phyloP scores from a whole-genome alignment of 2,797 vertebrate species.

The Myripristis jacobus region DNA sequence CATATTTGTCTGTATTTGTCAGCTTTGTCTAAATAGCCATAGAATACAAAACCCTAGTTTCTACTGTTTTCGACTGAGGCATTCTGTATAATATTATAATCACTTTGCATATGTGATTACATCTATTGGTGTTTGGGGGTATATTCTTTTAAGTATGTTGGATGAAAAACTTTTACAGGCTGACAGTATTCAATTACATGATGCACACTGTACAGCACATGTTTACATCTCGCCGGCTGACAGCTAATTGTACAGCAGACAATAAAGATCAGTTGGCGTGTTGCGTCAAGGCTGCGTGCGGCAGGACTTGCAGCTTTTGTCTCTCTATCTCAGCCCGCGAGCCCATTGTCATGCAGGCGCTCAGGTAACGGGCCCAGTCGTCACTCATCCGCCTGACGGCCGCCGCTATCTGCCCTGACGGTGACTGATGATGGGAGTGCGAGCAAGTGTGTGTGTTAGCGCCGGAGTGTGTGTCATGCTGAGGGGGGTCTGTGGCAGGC shows the following conservation, averaged over 20 bases:
- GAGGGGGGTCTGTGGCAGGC: constrained; percentile 54
- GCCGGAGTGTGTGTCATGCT: constrained; percentile 51
- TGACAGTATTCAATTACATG: constrained; percentile 36
- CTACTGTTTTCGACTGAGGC: constrained; percentile 25
- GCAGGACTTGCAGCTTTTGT: constrained; percentile 60
- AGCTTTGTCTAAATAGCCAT: constrained; percentile 8
- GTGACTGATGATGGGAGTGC: constrained; percentile 79
- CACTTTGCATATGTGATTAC: constrained; percentile 35
- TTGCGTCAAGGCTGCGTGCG: constrained; percentile 35
- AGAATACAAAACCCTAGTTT: constrained; percentile 21
- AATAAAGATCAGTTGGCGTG: constrained; percentile 57
- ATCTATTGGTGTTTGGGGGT: constrained; percentile 28
- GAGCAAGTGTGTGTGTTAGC: constrained; percentile 56
- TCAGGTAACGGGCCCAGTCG: constrained; percentile 76
- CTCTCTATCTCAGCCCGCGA: constrained; percentile 59
- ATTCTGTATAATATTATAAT: constrained; percentile 15
- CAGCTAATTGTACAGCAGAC: constrained; percentile 68
- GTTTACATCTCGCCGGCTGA: constrained; percentile 56
- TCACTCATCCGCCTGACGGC: constrained; percentile 80
- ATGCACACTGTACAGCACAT: constrained; percentile 31
- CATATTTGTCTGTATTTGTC: constrained; percentile 17
- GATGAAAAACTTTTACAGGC: constrained; percentile 24
- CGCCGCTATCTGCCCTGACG: constrained; percentile 74
- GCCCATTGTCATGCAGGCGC: constrained; percentile 79
- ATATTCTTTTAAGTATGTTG: constrained; percentile 36